These are phyloP conservation scores for Gymnorhina tibicen DNA, from an alignment of 2,113 vertebrate species.

Conservation along the genomic window DNA sequence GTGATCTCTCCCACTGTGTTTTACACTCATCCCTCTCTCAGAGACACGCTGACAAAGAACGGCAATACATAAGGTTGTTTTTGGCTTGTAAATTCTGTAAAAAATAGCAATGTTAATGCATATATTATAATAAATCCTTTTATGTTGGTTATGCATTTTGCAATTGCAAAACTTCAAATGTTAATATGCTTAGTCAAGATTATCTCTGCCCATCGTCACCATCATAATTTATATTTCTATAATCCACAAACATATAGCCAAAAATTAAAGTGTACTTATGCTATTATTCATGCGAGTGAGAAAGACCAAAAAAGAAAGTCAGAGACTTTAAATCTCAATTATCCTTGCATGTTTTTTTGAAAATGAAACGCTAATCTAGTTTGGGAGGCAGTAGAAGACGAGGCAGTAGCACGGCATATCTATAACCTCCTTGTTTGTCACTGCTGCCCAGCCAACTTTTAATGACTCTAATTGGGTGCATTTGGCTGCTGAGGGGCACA, in stretches of 20 bases:
- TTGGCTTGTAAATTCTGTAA: background rate
- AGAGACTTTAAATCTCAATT: background rate
- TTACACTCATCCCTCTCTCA: background rate
- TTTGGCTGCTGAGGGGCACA: constrained; percentile 5
- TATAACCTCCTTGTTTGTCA: background rate
- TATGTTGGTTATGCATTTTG: background rate
- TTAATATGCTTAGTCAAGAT: background rate
- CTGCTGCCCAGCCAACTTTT: background rate
- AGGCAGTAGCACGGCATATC: background rate
- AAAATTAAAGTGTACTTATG: background rate
- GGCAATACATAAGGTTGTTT: background rate
- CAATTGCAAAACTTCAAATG: background rate
- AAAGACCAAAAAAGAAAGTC: background rate
- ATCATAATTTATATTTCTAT: background rate
- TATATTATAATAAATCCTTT: background rate
- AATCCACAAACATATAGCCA: background rate
- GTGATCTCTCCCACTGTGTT: background rate
- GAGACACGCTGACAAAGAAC: background rate
- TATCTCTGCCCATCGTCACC: background rate
- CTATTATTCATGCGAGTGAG: background rate
- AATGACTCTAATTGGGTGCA: background rate
- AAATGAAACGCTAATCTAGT: background rate
- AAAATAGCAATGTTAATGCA: background rate
- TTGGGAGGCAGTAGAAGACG: background rate
- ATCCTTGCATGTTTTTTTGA: background rate